Conservation (phyloP, 1,140 invertebrate genomes). For the Paraescarpia echinospica region DNA sequence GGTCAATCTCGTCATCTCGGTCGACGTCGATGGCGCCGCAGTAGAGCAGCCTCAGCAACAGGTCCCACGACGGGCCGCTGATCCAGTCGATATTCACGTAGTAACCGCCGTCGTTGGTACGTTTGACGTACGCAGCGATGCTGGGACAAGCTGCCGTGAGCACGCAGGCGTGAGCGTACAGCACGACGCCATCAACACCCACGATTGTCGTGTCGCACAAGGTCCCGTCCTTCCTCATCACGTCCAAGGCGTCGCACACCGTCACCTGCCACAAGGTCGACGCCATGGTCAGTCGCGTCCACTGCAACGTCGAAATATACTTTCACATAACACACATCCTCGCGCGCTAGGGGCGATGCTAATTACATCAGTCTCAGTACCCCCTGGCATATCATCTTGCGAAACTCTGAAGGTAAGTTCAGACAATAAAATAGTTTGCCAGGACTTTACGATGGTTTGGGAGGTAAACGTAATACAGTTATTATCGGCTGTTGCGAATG, state of each 20-base stretch:
- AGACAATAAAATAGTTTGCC: no score
- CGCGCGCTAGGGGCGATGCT: no score
- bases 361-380: no score
- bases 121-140: not conserved
- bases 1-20: not conserved
- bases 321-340: no score
- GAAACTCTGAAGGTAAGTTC: no score
- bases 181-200: not conserved
- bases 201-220: constrained; percentile 17
- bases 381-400: no score
- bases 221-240: not conserved
- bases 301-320: not conserved
- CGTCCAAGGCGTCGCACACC: not conserved
- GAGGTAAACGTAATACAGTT: no score
- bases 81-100: not conserved
- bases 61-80: not conserved
- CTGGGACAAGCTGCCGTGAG: not conserved
- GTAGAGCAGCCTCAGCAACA: not conserved
- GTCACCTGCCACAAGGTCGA: not conserved
- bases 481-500: no score
- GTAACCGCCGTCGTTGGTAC: not conserved
- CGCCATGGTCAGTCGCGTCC: not conserved
- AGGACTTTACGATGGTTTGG: no score
- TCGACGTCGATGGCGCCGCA: not conserved
- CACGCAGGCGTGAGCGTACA: constrained; percentile 4